Conservation (phyloP, 2,113 vertebrate genomes). For the Cryptotis parvus region DNA sequence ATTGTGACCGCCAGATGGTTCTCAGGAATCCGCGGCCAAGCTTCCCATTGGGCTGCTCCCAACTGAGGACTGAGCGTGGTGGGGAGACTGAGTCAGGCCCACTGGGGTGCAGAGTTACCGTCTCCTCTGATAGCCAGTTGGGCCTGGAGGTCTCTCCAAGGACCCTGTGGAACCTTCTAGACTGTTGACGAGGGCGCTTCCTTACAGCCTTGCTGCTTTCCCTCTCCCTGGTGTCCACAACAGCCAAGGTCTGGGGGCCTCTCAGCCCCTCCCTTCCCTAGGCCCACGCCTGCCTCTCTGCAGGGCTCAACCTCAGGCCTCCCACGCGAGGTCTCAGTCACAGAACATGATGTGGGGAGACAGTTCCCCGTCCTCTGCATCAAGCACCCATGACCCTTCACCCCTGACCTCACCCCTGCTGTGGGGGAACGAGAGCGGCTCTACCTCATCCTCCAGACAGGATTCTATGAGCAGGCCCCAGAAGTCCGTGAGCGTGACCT, state of each 20-base stretch:
- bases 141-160: background rate
- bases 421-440: too few species aligned
- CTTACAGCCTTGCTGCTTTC: background rate
- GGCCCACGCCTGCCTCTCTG: background rate
- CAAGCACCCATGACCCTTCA: too few species aligned
- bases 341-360: too few species aligned
- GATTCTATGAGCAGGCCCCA: slow-evolving; percentile 91
- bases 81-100: background rate
- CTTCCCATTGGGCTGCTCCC: background rate
- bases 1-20: too few species aligned
- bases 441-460: slow-evolving; percentile 90
- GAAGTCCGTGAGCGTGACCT: slow-evolving; percentile 90
- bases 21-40: background rate
- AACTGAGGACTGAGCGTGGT: background rate
- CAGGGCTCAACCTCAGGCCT: background rate
- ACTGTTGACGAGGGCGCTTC: background rate
- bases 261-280: background rate
- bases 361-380: too few species aligned
- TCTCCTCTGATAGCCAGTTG: background rate
- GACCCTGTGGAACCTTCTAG: background rate
- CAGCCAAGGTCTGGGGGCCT: background rate
- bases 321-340: background rate
- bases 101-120: accelerated
- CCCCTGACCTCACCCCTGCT: too few species aligned
- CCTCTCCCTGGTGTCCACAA: background rate